Percentiles rank a stretch among this genome's conserved stretches.
Conservation (phyloP, 1,140 invertebrate genomes). For the Andricus grossulariae region DNA sequence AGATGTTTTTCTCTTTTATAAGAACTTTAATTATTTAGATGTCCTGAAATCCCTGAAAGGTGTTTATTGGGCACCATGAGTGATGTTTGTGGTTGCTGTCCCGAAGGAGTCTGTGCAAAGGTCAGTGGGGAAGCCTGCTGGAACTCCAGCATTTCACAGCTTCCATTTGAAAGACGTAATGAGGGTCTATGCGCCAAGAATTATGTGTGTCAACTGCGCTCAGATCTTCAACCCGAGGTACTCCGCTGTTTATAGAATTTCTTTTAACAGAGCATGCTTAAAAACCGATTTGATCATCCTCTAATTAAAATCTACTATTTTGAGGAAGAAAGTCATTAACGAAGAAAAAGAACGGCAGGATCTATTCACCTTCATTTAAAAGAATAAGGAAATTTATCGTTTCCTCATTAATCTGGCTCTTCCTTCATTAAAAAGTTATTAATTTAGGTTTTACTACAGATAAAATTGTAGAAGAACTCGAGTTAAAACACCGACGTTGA, state of each 20-base stretch:
- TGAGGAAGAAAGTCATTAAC: background rate
- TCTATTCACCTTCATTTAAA: background rate
- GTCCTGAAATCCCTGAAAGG: slow-evolving; percentile 60
- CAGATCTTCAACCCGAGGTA: slow-evolving; percentile 65
- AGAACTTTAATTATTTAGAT: slow-evolving; percentile 48
- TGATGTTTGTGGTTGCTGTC: slow-evolving; percentile 79
- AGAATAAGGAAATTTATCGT: background rate
- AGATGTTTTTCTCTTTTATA: slow-evolving; percentile 31
- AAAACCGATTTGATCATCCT: background rate
- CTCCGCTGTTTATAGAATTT: background rate
- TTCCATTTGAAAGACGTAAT: slow-evolving; percentile 58
- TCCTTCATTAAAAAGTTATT: background rate
- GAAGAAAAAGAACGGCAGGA: background rate
- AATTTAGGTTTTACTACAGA: background rate
- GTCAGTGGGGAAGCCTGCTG: slow-evolving; percentile 78
- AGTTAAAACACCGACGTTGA: slow-evolving; percentile 45
- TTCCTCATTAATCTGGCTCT: background rate
- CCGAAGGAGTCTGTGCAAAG: slow-evolving; percentile 74
- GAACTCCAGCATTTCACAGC: slow-evolving; percentile 64
- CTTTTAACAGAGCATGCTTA: background rate
- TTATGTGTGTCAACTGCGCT: slow-evolving; percentile 64
- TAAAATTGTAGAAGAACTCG: background rate
- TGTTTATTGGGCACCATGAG: slow-evolving; percentile 74
- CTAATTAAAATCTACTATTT: slow-evolving; percentile 14
- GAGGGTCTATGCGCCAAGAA: slow-evolving; percentile 65